Percentiles rank a stretch among this genome's conserved stretches.
Conservation (phyloP, 2,797 vertebrate species). For the Mus caroli region DNA sequence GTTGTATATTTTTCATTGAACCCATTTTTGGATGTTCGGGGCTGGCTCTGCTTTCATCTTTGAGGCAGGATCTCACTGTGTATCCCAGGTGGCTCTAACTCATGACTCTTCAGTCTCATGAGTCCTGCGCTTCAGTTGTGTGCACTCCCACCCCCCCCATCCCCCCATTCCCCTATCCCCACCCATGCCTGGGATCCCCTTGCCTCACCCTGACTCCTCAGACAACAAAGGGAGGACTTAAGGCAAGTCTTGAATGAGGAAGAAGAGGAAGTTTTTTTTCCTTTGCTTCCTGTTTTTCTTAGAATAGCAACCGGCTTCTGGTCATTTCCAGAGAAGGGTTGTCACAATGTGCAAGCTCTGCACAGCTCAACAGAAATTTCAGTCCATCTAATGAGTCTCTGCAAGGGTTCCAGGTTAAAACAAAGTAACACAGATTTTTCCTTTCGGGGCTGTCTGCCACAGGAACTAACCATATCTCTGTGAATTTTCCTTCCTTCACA, state of each 20-base stretch:
- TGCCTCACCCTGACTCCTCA: not conserved
- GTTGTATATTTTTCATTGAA: not conserved
- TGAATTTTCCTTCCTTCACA: conserved; percentile 20
- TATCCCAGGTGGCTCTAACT: not conserved
- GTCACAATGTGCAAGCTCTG: not conserved
- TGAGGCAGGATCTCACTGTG: not conserved
- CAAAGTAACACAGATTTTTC: not conserved
- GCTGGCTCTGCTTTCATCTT: not conserved
- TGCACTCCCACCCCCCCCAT: too few species aligned
- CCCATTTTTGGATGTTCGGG: not conserved
- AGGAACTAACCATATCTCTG: conserved; percentile 2
- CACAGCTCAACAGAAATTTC: conserved; percentile 26
- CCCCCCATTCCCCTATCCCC: too few species aligned
- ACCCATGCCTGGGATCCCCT: not conserved
- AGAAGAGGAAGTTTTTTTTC: conserved; percentile 1
- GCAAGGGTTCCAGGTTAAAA: not conserved
- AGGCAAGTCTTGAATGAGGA: not conserved
- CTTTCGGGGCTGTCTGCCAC: conserved; percentile 17
- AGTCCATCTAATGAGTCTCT: conserved; percentile 12
- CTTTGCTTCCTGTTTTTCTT: conserved; percentile 49
- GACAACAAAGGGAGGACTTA: not conserved
- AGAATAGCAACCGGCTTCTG: not conserved
- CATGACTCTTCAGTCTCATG: not conserved
- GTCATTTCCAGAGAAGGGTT: conserved; percentile 31
- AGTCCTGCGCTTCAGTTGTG: not conserved